Base-by-base conservation (phyloP, 2,888 invertebrate species). In the Gandaritis pyraliata region DNA sequence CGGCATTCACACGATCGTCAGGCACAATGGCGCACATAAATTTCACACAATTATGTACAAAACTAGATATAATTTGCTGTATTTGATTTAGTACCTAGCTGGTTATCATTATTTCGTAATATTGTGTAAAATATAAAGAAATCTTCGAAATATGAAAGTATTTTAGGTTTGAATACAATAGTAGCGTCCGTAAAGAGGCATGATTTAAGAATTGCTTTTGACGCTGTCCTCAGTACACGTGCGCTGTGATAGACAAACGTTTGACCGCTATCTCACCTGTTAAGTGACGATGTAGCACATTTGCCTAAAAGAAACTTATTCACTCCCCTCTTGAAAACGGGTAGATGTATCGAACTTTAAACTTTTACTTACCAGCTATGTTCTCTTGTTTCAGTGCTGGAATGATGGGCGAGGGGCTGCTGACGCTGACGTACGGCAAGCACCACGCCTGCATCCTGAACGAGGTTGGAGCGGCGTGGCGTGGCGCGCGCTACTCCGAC, bases 341-440 rank as follows among this genome's bases (percentile, higher is more conserved):
- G 23, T 23, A 23, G 23, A 23, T 23, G 23, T 4, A 23, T 23
- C 30, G 2, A 6, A 29, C 29, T 29, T 29, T 29, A n/a, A n/a
- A 23, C 30, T 30, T 30, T 30, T 30, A 30, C 30, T 30, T 30
- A 50, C 53, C 53, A 53, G 51, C 12, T 18, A n/a, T 38, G 68
- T 48, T 66, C 13, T 70, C 72, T 74, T 73, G 71, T 85, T 85
- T 2, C 83, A 93, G 93, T 86, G 90, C 90, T 90, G 92, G 92
- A 91, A 93, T 93, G 89, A 93, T 93, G 93, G 93, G 94, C 87
- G 94, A 95, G 90, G 95, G 95, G 81, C 94, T 97, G 94, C 95
- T 97, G 93, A 97, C 97, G 86, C 95, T 97, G 93, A 97, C 97
- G 93, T 97, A 97, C 93, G 97, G 97, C 94, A 97, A 97, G 94